A percentile compares a stretch with the other conserved stretches of the same genome.
These are phyloP conservation scores for Sander vitreus DNA, from an alignment of 2,113 vertebrate genomes.

Conservation along the genomic window DNA sequence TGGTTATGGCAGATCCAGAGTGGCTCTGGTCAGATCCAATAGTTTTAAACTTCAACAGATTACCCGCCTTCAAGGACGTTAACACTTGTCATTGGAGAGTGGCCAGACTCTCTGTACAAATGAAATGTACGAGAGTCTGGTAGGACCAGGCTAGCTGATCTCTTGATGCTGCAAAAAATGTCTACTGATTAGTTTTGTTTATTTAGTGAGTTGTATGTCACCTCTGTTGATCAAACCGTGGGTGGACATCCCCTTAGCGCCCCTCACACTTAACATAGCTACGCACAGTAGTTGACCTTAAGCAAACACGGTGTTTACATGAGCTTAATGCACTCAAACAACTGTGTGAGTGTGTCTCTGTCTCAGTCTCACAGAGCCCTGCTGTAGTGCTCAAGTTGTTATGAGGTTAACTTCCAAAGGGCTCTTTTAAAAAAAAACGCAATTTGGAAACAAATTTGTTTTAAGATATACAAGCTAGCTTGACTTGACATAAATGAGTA, in stretches of 20 bases:
- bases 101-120: no score
- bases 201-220: constrained; percentile 28
- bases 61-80: no score
- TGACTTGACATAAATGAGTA: not conserved
- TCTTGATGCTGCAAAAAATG: constrained; percentile 27
- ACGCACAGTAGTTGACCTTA: constrained; percentile 24
- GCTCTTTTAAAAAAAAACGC: constrained; percentile 12
- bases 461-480: not conserved
- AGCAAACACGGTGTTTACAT: constrained; percentile 57
- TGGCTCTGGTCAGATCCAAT: no score
- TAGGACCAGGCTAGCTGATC: not conserved
- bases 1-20: no score
- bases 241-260: constrained; percentile 36
- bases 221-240: constrained; percentile 27
- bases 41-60: no score
- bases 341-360: constrained; percentile 3
- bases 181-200: constrained; percentile 49
- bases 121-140: no score
- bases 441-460: constrained; percentile 6
- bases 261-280: constrained; percentile 37
- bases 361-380: constrained; percentile 41
- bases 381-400: constrained; percentile 24
- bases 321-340: constrained; percentile 41
- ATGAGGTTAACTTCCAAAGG: constrained; percentile 14
- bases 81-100: no score